Conservation (phyloP, 2,888 invertebrate species). For the Latheticus oryzae region DNA sequence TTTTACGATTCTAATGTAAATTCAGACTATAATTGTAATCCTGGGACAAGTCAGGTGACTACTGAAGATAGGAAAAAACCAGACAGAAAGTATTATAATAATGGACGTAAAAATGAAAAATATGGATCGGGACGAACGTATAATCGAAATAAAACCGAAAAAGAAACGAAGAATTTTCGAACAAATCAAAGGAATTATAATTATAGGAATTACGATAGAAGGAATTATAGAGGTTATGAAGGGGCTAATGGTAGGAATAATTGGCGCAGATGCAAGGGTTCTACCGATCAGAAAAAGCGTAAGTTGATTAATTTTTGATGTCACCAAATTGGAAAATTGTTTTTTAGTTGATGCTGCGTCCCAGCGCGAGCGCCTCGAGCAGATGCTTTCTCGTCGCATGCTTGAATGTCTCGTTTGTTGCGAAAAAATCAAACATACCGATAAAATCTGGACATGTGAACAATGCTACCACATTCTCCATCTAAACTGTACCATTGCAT, state of each 20-base stretch:
- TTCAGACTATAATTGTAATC: slow-evolving; percentile 10
- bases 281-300: slow-evolving; percentile 22
- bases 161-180: slow-evolving; percentile 35
- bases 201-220: slow-evolving; percentile 40
- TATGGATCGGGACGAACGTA: slow-evolving; percentile 48
- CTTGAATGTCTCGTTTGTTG: slow-evolving; percentile 97
- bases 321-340: slow-evolving; percentile 7
- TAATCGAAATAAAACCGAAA: slow-evolving; percentile 27
- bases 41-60: slow-evolving; percentile 37
- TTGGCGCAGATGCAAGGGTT: slow-evolving; percentile 42
- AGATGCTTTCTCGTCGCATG: slow-evolving; percentile 83
- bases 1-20: slow-evolving; percentile 23
- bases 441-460: slow-evolving; percentile 90
- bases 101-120: slow-evolving; percentile 37
- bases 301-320: slow-evolving; percentile 10
- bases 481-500: slow-evolving; percentile 88
- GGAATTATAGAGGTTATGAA: slow-evolving; percentile 32
- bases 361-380: slow-evolving; percentile 86
- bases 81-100: slow-evolving; percentile 36
- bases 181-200: slow-evolving; percentile 39
- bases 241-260: slow-evolving; percentile 30
- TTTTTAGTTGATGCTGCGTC: slow-evolving; percentile 71
- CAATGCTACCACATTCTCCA: slow-evolving; percentile 95
- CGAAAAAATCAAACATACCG: slow-evolving; percentile 82
- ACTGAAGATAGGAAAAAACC: slow-evolving; percentile 42